Evolutionary conservation across 2,113 vertebrate species (phyloP), one percentile per base, ranked within the genome.

Genomic region (Mungos mungo): DNA sequence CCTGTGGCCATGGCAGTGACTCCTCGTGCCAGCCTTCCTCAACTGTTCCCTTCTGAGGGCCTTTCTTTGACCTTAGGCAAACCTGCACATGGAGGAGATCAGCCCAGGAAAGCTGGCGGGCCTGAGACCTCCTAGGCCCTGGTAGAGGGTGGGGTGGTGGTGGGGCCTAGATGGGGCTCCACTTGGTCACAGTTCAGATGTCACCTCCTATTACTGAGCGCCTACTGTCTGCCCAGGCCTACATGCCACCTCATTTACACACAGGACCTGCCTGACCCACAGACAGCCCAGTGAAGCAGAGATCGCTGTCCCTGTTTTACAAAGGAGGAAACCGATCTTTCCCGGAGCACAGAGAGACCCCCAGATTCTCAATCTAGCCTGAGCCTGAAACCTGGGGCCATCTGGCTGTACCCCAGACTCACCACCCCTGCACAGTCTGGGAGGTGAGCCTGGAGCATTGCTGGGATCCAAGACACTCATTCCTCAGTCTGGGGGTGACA

Each of bases 321-420:
- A n/a, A 8, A 35, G 81, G 50, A 87, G 6, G 60, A 89, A 89
- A 41, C 16, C 3, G 0, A 45, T 66, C 50, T 74, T 69, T 65
- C 68, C 50, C 14, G 80, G 27, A 60, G 45, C n/a, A 60, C 0
- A 18, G 16, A 5, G 9, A 71, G 95, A 82, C 21, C 83, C 60
- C 71, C 52, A 69, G 54, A 79, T 0, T 2, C 60, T 54, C 41
- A 35, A 3, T 38, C 18, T 74, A 81, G 88, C 38, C 16, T 57
- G 18, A n/a, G 1, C 65, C 25, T 68, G n/a, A 2, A 27, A 12
- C 29, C 50, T 0, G 65, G 29, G 1, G 25, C n/a, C 1, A 0
- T 72, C 19, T 18, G 31, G 29, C 25, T 2, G 1, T 3, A 76
- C 25, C 88, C 60, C 60, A 85, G 52, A 69, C 18, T 52, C 52